A percentile compares a stretch with the other conserved stretches of the same genome.
phyloP scores from a whole-genome alignment of 1,140 invertebrate species.

The Globodera rostochiensis region DNA sequence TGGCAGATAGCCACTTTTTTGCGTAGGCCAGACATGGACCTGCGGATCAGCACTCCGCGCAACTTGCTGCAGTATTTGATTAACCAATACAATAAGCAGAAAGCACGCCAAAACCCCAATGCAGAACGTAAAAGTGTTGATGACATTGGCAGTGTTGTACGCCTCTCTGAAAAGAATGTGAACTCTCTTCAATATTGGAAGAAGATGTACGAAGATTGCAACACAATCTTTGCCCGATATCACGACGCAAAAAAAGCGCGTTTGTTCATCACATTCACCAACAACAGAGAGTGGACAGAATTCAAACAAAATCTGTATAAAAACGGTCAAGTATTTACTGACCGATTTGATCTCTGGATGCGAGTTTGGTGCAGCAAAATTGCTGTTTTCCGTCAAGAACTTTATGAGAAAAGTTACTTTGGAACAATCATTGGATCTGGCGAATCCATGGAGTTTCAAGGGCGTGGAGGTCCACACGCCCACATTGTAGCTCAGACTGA shows the following conservation, averaged over 20 bases:
- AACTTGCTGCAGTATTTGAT: background rate
- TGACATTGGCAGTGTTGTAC: background rate
- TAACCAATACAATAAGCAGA: too few species aligned
- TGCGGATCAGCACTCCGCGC: too few species aligned
- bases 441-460: conserved; percentile 7
- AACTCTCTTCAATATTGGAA: background rate
- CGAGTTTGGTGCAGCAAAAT: conserved; percentile 1
- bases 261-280: too few species aligned
- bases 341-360: background rate
- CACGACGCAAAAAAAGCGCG: too few species aligned
- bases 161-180: background rate
- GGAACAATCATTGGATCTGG: conserved; percentile 1
- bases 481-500: background rate
- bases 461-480: background rate
- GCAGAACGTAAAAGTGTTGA: background rate
- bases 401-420: background rate
- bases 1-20: too few species aligned
- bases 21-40: background rate
- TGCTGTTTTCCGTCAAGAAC: background rate
- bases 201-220: too few species aligned
- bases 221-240: too few species aligned
- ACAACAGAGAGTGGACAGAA: too few species aligned
- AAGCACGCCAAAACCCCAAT: too few species aligned
- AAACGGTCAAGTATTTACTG: background rate
- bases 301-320: background rate